A percentile compares a stretch with the other conserved stretches of the same genome.
These are phyloP conservation scores for Beroe forskalii DNA, from an alignment of 37 sponge, comb jelly and placozoan genomes.

Conservation along the genomic window DNA sequence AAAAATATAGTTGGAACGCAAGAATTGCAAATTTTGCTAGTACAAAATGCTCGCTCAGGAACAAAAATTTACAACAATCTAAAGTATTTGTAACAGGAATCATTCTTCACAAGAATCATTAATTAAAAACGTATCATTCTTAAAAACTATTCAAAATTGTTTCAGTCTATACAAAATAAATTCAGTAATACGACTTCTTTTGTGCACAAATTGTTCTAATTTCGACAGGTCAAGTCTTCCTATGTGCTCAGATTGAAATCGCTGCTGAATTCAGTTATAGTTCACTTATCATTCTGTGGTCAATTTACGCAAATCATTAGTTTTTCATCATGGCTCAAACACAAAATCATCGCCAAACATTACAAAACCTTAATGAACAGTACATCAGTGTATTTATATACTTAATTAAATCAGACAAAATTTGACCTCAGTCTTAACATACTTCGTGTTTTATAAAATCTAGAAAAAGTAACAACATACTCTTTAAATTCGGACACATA, in stretches of 20 bases:
- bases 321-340: no score
- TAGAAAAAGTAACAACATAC: not conserved
- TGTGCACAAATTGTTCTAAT: no score
- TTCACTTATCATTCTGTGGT: no score
- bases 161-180: conserved; percentile 53
- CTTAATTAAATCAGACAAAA: no score
- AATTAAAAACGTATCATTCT: conserved; percentile 49
- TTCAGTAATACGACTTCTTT: not conserved
- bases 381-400: not conserved
- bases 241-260: no score
- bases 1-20: not conserved
- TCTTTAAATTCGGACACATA: not conserved
- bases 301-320: no score
- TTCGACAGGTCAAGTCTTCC: no score
- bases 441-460: not conserved
- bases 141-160: conserved; percentile 65
- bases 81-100: conserved; percentile 21
- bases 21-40: not conserved
- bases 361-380: not conserved
- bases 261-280: no score
- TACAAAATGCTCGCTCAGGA: not conserved
- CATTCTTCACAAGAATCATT: conserved; percentile 56
- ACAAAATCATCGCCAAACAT: not conserved
- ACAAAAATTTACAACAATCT: not conserved
- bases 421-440: no score